Evolutionary conservation across 1,140 invertebrate species (phyloP), one percentile per base, ranked within the genome.

Genomic region (Drosophila dunni): DNA sequence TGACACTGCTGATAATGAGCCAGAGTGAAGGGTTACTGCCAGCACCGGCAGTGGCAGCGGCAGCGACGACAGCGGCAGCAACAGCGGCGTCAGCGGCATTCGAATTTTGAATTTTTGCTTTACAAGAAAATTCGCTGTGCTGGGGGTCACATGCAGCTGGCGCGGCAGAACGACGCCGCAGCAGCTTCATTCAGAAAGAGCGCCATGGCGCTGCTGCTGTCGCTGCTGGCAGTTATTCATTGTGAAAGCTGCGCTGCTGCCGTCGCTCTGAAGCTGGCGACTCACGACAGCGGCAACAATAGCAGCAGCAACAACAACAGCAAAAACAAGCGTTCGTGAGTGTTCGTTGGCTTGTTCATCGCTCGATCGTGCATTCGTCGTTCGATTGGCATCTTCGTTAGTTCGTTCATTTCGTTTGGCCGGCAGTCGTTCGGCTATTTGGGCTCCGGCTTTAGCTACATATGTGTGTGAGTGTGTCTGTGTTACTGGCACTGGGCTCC

Each of bases 81-180:
- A 29, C 63, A 36, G 54, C 11, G 24, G 29, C 61, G 24, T 15
- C 46, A 24, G 17, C 56, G 36, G 42, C 58, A 58, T 34, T 50
- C 40, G 48, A 61, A 79, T 68, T 79, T 29, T 29, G 24, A 29
- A 29, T 29, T 29, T 29, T 29, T 73, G 58, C 66, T 78, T 63
- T 75, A 34, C 46, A 17, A 53, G 56, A 17, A 29, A 62, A 68
- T 64, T 57, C 63, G 64, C 64, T 79, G 74, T 58, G 64, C 64
- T 79, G 74, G 75, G 78, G 78, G 78, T 79, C 75, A 78, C 69
- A 79, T 60, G 58, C 67, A 67, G 63, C 36, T 66, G 73, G n/a
- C 62, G 58, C 70, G 54, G 69, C 69, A 77, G 33, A 11, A 51
- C 61, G 69, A 71, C 73, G 67, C 53, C 73, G 53, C 34, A 11